These are phyloP conservation scores for Hippocampus kuda DNA, from an alignment of 2,797 vertebrate species.

Conservation along the genomic window DNA sequence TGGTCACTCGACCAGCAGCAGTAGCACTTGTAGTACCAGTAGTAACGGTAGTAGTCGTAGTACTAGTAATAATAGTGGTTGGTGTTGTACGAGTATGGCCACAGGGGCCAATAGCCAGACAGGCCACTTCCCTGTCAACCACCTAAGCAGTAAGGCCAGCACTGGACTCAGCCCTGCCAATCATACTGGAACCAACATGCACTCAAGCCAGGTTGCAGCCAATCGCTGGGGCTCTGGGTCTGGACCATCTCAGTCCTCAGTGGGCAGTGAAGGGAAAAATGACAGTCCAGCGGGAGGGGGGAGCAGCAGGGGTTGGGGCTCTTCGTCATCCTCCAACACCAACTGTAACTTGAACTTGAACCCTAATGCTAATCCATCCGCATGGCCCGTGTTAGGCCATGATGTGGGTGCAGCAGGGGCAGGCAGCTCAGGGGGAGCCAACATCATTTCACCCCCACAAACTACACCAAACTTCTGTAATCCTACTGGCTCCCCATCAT, in stretches of 20 bases:
- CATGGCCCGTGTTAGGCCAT: constrained; percentile 92
- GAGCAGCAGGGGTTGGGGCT: constrained; percentile 81
- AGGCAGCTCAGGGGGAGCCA: constrained; percentile 87
- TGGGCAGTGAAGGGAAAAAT: constrained; percentile 73
- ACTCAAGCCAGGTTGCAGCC: constrained; percentile 79
- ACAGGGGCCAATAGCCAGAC: constrained; percentile 78
- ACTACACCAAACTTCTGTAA: constrained; percentile 59
- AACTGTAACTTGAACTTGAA: constrained; percentile 98
- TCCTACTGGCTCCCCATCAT: constrained; percentile 48
- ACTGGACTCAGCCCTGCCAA: constrained; percentile 70
- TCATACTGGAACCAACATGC: constrained; percentile 73
- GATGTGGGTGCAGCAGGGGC: constrained; percentile 80
- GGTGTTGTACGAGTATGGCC: constrained; percentile 86
- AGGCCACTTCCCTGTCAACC: constrained; percentile 69
- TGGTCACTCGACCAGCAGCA: constrained; percentile 70
- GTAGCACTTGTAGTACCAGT: constrained; percentile 72
- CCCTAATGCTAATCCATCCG: constrained; percentile 93
- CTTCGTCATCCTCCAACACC: constrained; percentile 79
- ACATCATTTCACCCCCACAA: constrained; percentile 64
- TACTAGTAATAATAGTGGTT: constrained; percentile 68
- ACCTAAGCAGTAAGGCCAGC: constrained; percentile 62
- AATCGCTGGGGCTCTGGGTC: constrained; percentile 77
- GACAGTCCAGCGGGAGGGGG: constrained; percentile 73
- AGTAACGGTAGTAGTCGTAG: constrained; percentile 65
- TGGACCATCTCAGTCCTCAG: constrained; percentile 57